Evolutionary conservation across 53 echinoderm and acorn worm genomes (phyloP).

Genomic region (Patiria pectinifera): DNA sequence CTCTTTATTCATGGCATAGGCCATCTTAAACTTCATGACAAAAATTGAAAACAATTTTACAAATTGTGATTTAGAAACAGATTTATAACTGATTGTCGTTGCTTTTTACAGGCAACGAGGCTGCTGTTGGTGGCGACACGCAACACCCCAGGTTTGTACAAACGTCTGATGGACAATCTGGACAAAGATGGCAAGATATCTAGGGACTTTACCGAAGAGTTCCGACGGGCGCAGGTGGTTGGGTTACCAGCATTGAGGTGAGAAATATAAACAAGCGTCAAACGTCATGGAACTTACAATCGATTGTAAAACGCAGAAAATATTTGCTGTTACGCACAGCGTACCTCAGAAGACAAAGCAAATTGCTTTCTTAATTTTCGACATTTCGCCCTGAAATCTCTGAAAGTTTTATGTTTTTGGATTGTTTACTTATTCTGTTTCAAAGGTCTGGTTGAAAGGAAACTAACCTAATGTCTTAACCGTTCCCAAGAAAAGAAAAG

Average conservation of each 20-base stretch:
- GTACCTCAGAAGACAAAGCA: too few relatives aligned
- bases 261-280: neutral
- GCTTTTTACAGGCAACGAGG: conserved; percentile 69
- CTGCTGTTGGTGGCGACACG: conserved; percentile 79
- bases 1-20: too few relatives aligned
- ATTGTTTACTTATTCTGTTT: too few relatives aligned
- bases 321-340: neutral
- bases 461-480: too few relatives aligned
- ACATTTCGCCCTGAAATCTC: too few relatives aligned
- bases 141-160: conserved; percentile 88
- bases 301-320: neutral
- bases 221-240: conserved; percentile 77
- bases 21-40: too few relatives aligned
- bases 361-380: too few relatives aligned
- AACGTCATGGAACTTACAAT: neutral
- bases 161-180: conserved; percentile 86
- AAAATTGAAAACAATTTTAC: too few relatives aligned
- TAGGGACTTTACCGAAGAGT: conserved; percentile 93
- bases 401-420: too few relatives aligned
- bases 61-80: neutral
- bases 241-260: conserved; percentile 95
- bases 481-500: too few relatives aligned
- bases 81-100: neutral
- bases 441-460: too few relatives aligned
- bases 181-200: conserved; percentile 97